Evolutionary conservation across 1,140 invertebrate species (phyloP), one percentile per base, ranked within the genome.

Genomic region (Magallana ariakensis): DNA sequence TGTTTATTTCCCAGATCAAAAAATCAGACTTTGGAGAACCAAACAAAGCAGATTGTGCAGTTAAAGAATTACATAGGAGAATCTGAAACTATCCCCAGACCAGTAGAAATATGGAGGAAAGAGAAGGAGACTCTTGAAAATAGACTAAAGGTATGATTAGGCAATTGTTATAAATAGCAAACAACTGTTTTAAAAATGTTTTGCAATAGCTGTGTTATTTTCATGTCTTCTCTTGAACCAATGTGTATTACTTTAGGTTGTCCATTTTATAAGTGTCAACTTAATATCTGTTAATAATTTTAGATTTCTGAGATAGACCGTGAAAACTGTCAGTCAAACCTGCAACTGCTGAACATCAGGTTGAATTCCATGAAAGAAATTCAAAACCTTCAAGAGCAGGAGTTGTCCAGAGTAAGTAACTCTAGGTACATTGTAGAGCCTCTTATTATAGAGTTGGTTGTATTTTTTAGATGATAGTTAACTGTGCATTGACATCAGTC

Each of bases 41-140:
- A 89, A 58, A 56, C 54, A 16, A 85, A 89, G 53, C 89, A 93
- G 82, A 86, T 93, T 19, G 19, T 11, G 22, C 87, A 92, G 83
- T 80, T 93, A 55, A 93, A 93, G 82, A 91, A 83, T 46, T 93
- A 93, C 81, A 91, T 93, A 56, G 91, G 91, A 22, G 89, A 93
- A 60, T 85, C 89, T 33, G 92, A 93, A 62, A 85, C 89, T 15
- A 70, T 88, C 7, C 90, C 92, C 6, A 89, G 89, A 60, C 90
- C 93, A 58, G 85, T 82, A 10, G 90, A 92, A 87, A 84, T 91
- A n/a, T 91, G 90, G 89, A 92, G 87, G 55, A 91, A 90, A 81
- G 92, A 93, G 55, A 93, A 90, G 33, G 90, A 92, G 57, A 90
- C 89, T 5, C 70, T 92, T 58, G 81, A 89, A 66, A 91, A 90